A percentile compares a stretch with the other conserved stretches of the same genome.
Conservation (phyloP, 2,113 vertebrate genomes). For the Mustelus asterias region DNA sequence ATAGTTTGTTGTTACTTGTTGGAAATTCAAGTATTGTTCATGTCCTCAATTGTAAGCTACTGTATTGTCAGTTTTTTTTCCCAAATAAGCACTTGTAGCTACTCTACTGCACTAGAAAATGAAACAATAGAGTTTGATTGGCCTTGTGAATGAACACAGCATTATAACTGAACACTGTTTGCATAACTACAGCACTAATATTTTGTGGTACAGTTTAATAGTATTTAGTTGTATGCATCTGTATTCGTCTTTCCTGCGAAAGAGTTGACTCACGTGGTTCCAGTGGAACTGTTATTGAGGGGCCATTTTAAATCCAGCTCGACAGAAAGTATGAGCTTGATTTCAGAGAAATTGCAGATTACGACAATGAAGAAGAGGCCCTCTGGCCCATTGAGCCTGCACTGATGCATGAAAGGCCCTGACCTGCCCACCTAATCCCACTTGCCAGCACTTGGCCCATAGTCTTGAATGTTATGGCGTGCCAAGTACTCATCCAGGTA, state of each 20-base stretch:
- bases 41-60: neutral
- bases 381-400: too few species aligned
- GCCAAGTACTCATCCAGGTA: too few species aligned
- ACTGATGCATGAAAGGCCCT: too few species aligned
- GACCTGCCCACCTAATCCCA: too few species aligned
- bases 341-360: too few species aligned
- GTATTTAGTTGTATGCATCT: neutral
- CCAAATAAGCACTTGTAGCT: neutral
- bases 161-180: neutral
- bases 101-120: neutral
- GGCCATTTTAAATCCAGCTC: neutral
- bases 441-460: too few species aligned
- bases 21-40: neutral
- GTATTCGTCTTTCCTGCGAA: neutral
- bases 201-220: neutral
- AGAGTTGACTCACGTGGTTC: neutral
- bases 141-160: neutral
- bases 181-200: neutral
- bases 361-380: too few species aligned
- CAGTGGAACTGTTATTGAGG: neutral
- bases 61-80: neutral
- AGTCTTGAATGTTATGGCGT: too few species aligned
- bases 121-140: neutral
- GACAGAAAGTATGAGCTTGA: neutral
- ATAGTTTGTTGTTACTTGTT: neutral